Conservation (phyloP, 2,888 invertebrate species). For the Pseudococcus jackbeardsleyi region DNA sequence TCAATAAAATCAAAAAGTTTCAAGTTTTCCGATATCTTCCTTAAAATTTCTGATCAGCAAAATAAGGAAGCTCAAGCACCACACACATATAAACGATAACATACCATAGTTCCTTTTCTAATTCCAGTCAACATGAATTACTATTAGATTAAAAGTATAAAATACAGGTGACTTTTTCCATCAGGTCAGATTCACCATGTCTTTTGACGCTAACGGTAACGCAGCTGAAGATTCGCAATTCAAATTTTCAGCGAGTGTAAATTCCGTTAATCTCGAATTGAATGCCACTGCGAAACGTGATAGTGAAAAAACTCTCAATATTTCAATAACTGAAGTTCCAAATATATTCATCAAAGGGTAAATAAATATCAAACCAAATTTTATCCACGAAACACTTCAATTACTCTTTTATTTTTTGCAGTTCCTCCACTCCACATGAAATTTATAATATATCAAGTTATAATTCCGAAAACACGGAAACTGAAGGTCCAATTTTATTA, state of each 20-base stretch:
- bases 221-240: neutral
- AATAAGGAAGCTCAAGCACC: no score
- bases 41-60: no score
- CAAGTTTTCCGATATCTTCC: no score
- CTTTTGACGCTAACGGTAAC: neutral
- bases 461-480: neutral
- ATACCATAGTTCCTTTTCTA: no score
- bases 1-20: no score
- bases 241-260: conserved; percentile 66
- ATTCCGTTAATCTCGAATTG: neutral
- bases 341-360: neutral
- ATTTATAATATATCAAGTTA: no score
- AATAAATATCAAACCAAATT: neutral
- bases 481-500: neutral
- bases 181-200: neutral
- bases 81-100: no score
- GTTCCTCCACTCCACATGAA: no score
- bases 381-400: neutral
- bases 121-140: neutral
- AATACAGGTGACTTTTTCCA: no score
- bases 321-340: neutral
- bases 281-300: neutral
- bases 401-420: neutral
- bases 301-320: neutral
- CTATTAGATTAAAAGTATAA: no score